A percentile compares a stretch with the other conserved stretches of the same genome.
Evolutionary conservation across 2,113 vertebrate genomes (phyloP).

Genomic region (Solea solea): DNA sequence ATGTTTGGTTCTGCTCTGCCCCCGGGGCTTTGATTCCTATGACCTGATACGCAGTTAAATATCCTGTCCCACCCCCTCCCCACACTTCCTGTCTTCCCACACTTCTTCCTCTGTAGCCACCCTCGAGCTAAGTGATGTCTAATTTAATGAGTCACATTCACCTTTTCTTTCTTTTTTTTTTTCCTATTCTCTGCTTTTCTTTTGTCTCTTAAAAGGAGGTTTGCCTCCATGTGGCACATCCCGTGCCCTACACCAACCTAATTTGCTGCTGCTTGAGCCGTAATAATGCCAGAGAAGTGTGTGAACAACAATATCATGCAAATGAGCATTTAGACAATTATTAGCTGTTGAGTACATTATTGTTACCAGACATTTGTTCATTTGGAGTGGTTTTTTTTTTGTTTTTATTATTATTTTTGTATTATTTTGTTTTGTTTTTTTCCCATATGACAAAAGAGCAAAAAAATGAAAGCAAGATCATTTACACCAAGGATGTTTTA

Average conservation of each 20-base stretch:
- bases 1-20: conserved; percentile 59
- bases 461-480: conserved; percentile 21
- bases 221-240: conserved; percentile 17
- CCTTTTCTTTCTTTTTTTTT: conserved; percentile 21
- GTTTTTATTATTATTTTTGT: too few relatives aligned
- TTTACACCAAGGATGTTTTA: conserved; percentile 34
- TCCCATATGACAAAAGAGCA: conserved; percentile 5
- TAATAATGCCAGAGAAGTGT: conserved; percentile 37
- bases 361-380: conserved; percentile 8
- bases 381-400: background rate
- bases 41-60: conserved; percentile 69
- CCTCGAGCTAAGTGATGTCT: conserved; percentile 54
- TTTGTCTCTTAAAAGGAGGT: conserved; percentile 29
- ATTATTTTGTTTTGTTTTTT: background rate
- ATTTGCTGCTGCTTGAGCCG: conserved; percentile 51
- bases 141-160: conserved; percentile 63
- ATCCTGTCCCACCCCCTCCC: conserved; percentile 36
- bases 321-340: conserved; percentile 31
- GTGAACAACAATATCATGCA: conserved; percentile 30
- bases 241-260: conserved; percentile 34
- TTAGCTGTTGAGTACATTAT: conserved; percentile 18
- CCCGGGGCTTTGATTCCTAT: conserved; percentile 64
- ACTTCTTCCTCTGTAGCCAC: conserved; percentile 20
- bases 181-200: conserved; percentile 21
- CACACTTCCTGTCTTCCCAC: conserved; percentile 49